Evolutionary conservation across 2,113 vertebrate genomes (phyloP).

Genomic region (Laterallus jamaicensis): DNA sequence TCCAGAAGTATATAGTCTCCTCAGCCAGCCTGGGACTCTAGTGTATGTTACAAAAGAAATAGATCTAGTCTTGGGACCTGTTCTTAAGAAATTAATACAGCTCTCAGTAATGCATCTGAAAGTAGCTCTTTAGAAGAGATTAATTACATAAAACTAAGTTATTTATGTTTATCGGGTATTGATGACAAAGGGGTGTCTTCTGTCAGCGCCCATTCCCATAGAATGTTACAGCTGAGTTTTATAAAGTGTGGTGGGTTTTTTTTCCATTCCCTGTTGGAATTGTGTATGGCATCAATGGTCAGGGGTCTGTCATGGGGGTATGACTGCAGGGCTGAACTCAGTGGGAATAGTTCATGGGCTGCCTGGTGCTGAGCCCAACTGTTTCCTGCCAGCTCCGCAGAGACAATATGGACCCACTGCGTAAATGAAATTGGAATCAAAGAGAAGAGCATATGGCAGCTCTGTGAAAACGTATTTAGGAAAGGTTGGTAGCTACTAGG

Average conservation of each 20-base stretch:
- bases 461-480: not conserved
- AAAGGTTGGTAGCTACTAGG: not conserved
- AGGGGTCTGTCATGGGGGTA: accelerated
- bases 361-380: not conserved
- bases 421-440: not conserved
- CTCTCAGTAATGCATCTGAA: not conserved
- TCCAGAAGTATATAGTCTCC: not conserved
- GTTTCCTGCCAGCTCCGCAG: not conserved
- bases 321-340: not conserved
- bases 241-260: not conserved
- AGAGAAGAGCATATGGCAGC: not conserved
- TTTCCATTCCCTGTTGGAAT: not conserved
- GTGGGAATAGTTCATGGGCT: not conserved
- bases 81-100: not conserved
- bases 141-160: not conserved
- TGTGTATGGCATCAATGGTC: not conserved
- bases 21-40: not conserved
- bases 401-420: not conserved
- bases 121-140: not conserved
- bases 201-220: not conserved
- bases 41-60: not conserved
- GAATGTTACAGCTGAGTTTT: not conserved
- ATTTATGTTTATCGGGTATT: not conserved
- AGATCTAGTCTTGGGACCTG: not conserved
- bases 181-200: not conserved